A percentile compares a stretch with the other conserved stretches of the same genome.
Evolutionary conservation across 2,888 invertebrate genomes (phyloP).

Genomic region (Cephalotes varians): DNA sequence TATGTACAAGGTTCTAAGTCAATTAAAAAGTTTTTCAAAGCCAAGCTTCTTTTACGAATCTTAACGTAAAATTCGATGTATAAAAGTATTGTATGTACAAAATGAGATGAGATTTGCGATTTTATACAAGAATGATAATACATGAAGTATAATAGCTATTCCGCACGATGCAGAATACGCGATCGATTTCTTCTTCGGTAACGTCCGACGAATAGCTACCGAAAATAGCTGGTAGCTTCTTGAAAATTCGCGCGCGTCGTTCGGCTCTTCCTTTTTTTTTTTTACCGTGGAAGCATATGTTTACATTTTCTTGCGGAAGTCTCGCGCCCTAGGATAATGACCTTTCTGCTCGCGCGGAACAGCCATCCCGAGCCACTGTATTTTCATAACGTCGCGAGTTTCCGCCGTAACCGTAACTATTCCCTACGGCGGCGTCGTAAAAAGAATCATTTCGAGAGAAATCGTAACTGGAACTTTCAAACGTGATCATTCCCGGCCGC

Average conservation of each 20-base stretch:
- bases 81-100: not conserved
- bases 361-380: constrained; percentile 38
- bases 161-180: not conserved
- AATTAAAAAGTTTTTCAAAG: not conserved
- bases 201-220: not conserved
- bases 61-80: not conserved
- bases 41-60: not conserved
- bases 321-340: constrained; percentile 44
- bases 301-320: constrained; percentile 41
- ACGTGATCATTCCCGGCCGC: constrained; percentile 43
- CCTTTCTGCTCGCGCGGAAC: constrained; percentile 34
- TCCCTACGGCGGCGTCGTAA: constrained; percentile 32
- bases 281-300: constrained; percentile 24
- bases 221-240: no score
- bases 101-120: not conserved
- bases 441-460: constrained; percentile 58
- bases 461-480: constrained; percentile 58
- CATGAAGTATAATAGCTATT: not conserved
- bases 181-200: not conserved
- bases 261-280: not conserved
- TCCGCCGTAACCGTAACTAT: constrained; percentile 53
- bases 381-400: constrained; percentile 59
- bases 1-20: not conserved
- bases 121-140: not conserved
- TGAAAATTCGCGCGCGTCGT: constrained; percentile 23